Evolutionary conservation across 2,113 vertebrate genomes (phyloP).

Genomic region (Phrynosoma blainvillii): DNA sequence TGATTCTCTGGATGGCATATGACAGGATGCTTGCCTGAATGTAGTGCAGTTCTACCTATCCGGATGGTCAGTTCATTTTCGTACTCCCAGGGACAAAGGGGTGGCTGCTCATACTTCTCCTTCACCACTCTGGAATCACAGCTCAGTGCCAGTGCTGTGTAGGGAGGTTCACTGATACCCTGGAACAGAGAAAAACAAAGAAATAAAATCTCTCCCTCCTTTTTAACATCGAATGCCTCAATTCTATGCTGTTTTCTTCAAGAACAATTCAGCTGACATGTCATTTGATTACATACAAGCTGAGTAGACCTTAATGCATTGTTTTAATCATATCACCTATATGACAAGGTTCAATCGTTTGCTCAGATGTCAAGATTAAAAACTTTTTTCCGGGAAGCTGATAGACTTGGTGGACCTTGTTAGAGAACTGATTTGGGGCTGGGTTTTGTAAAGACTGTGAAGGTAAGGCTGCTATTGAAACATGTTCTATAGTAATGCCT

Average conservation of each 20-base stretch:
- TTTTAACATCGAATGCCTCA: background rate
- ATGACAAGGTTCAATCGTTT: background rate
- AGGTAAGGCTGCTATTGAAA: too few species aligned
- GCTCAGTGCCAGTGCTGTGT: constrained; percentile 77
- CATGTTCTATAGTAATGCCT: too few species aligned
- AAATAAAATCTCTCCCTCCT: background rate
- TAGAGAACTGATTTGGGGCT: background rate
- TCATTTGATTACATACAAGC: background rate
- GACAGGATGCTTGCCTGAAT: constrained; percentile 91
- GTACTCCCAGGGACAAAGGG: constrained; percentile 12
- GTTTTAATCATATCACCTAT: background rate
- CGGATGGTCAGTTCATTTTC: constrained; percentile 86
- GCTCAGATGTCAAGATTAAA: background rate
- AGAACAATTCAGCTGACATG: background rate
- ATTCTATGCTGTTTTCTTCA: background rate
- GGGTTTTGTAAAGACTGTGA: background rate
- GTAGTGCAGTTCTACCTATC: constrained; percentile 91
- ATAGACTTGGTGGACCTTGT: background rate
- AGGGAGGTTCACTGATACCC: constrained; percentile 81
- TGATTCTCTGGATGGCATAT: constrained; percentile 72
- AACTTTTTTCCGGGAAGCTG: background rate
- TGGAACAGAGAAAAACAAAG: constrained; percentile 68
- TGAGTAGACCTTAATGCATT: background rate
- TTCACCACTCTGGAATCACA: constrained; percentile 73
- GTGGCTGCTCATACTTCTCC: constrained; percentile 73